Evolutionary conservation across 1,140 invertebrate genomes (phyloP), one percentile per base, ranked within the genome.

Genomic region (Aphelinus atriplicis): DNA sequence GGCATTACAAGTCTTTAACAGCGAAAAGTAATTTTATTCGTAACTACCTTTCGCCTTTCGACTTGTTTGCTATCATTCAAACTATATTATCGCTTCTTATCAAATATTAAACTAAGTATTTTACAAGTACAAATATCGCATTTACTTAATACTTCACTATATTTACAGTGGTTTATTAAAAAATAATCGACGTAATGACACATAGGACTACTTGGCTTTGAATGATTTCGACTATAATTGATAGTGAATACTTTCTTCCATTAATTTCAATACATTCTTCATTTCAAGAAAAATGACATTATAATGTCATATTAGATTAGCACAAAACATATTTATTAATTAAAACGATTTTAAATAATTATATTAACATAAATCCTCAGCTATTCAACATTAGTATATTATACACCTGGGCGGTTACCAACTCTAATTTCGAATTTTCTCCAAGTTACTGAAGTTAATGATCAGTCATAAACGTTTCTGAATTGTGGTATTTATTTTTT

Each of bases 1-100:
- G 75, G 75, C 75, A 76, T 76, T 50, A 7, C 57, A 75, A 75
- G 67, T 70, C 67, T 75, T 58, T 1, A 26, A 58, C 51, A 62
- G 9, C 10, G 26, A 64, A 45, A 47, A 62, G 3, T 26, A 26
- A 55, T 48, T 61, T 71, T 9, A 64, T 64, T 5, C 48, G 43
- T 42, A 64, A 2, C 47, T 56, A 58, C 58, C 10, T 26, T 6
- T 48, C n/a, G 6, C n/a, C 42, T 71, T 64, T 73, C 43, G 62
- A 73, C 53, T 73, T 5, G 45, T 3, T 61, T 66, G 55, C 55
- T n/a, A 56, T 48, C 7, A 45, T 53, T 61, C 10, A 58, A 51
- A 46, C 7, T 51, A 47, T 50, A 45, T 71, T 58, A 58, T 45
- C 3, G 26, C 46, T 4, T 26, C 10, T 62, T 26, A n/a, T 3